Evolutionary conservation across 2,888 invertebrate genomes (phyloP).

Genomic region (Scaptomyza parva): DNA sequence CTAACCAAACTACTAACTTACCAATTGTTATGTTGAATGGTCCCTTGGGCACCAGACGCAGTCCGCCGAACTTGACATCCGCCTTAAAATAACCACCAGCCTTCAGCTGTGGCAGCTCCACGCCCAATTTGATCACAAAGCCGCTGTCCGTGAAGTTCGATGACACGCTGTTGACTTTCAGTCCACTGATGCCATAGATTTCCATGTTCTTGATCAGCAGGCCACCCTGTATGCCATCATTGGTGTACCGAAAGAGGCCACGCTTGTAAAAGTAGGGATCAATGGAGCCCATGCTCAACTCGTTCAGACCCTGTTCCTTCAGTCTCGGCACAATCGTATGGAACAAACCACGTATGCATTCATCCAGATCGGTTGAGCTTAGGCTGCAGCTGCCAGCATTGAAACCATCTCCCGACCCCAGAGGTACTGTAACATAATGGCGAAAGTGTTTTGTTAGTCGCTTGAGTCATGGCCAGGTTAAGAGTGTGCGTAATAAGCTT

Average conservation of each 20-base stretch:
- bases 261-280: slow-evolving; percentile 83
- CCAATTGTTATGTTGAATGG: slow-evolving; percentile 87
- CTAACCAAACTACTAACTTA: slow-evolving; percentile 84
- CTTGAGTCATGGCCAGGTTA: slow-evolving; percentile 42
- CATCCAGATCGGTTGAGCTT: slow-evolving; percentile 86
- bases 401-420: slow-evolving; percentile 21
- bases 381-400: slow-evolving; percentile 85
- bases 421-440: slow-evolving; percentile 49
- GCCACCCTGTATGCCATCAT: slow-evolving; percentile 82
- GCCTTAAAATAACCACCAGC: slow-evolving; percentile 88
- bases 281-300: slow-evolving; percentile 74
- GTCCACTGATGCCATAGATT: slow-evolving; percentile 86
- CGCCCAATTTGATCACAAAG: slow-evolving; percentile 87
- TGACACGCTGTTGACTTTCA: slow-evolving; percentile 86
- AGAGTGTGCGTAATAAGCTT: slow-evolving; percentile 35
- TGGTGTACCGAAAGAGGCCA: slow-evolving; percentile 82
- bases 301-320: slow-evolving; percentile 69
- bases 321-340: slow-evolving; percentile 85
- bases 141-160: slow-evolving; percentile 86
- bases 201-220: slow-evolving; percentile 84
- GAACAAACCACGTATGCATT: slow-evolving; percentile 87
- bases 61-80: slow-evolving; percentile 87
- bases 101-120: slow-evolving; percentile 86
- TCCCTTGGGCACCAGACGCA: slow-evolving; percentile 88
- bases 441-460: slow-evolving; percentile 40